These are phyloP conservation scores for Myrmecobius fasciatus DNA, from an alignment of 2,113 vertebrate species.

Conservation along the genomic window DNA sequence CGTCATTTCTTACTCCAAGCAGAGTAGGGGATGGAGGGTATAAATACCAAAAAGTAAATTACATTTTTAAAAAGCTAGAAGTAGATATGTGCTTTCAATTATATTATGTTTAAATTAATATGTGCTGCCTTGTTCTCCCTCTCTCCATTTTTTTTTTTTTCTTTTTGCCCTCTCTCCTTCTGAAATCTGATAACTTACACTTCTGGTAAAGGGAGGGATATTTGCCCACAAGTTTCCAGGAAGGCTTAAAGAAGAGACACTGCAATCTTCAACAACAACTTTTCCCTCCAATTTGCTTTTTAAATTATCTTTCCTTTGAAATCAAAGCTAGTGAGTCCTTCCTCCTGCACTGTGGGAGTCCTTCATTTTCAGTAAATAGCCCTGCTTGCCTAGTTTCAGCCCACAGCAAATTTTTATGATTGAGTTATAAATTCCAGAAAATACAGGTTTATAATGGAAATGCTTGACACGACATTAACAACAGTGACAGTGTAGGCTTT, in stretches of 20 bases:
- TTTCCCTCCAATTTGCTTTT: slow-evolving; percentile 5
- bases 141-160: slow-evolving; percentile 16
- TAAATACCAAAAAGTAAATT: slow-evolving; percentile 41
- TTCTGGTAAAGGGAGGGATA: not conserved
- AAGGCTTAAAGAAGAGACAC: not conserved
- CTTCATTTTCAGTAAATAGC: slow-evolving; percentile 51
- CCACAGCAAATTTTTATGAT: slow-evolving; percentile 40
- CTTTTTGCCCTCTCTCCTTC: slow-evolving; percentile 8
- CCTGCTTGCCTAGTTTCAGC: slow-evolving; percentile 58
- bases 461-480: slow-evolving; percentile 50
- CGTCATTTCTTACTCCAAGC: slow-evolving; percentile 19
- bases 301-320: slow-evolving; percentile 48
- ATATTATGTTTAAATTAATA: slow-evolving; percentile 20
- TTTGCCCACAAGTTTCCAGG: slow-evolving; percentile 2
- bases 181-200: not conserved
- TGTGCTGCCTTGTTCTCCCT: not conserved
- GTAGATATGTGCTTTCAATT: slow-evolving; percentile 42
- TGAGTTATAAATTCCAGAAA: slow-evolving; percentile 69
- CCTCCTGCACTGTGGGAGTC: slow-evolving; percentile 13
- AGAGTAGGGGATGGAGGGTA: not conserved
- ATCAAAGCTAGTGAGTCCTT: slow-evolving; percentile 26
- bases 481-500: slow-evolving; percentile 9
- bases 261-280: not conserved
- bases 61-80: slow-evolving; percentile 17
- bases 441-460: slow-evolving; percentile 58